Evolutionary conservation across 1,140 invertebrate genomes (phyloP).

Genomic region (Pygmarrhopalites habei): DNA sequence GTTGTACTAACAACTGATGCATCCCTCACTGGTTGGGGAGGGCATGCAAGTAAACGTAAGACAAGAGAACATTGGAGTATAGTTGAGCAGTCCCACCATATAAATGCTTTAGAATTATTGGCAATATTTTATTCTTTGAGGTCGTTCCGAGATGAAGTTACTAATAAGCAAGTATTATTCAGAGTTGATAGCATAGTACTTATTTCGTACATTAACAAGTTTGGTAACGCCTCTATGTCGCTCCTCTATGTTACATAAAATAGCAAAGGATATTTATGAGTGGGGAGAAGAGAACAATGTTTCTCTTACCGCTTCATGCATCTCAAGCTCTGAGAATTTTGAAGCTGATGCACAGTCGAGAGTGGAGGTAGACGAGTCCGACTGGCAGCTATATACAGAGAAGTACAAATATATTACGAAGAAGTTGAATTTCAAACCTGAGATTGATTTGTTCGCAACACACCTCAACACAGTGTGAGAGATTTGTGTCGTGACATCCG

Average conservation of each 20-base stretch:
- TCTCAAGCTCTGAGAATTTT: not conserved
- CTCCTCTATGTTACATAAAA: not conserved
- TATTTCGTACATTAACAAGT: constrained; percentile 20
- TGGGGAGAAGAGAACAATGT: constrained; percentile 3
- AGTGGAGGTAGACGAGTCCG: not conserved
- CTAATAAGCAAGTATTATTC: not conserved
- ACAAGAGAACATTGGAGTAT: not conserved
- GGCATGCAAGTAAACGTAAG: not conserved
- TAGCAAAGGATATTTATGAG: constrained; percentile 16
- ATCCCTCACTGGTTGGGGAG: no score
- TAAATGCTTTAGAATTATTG: constrained; percentile 24
- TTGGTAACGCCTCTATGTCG: constrained; percentile 18
- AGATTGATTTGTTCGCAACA: not conserved
- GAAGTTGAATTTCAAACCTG: not conserved
- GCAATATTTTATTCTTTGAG: constrained; percentile 11
- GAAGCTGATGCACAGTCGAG: not conserved
- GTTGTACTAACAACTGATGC: no score
- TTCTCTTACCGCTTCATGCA: not conserved
- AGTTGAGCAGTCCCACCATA: not conserved
- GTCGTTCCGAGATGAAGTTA: not conserved
- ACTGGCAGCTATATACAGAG: constrained; percentile 2
- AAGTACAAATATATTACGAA: not conserved
- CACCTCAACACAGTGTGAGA: not conserved
- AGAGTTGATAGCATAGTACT: constrained; percentile 17
- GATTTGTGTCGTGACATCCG: not conserved